Conservation (phyloP, 1,140 invertebrate species). For the Antheraea mylitta region DNA sequence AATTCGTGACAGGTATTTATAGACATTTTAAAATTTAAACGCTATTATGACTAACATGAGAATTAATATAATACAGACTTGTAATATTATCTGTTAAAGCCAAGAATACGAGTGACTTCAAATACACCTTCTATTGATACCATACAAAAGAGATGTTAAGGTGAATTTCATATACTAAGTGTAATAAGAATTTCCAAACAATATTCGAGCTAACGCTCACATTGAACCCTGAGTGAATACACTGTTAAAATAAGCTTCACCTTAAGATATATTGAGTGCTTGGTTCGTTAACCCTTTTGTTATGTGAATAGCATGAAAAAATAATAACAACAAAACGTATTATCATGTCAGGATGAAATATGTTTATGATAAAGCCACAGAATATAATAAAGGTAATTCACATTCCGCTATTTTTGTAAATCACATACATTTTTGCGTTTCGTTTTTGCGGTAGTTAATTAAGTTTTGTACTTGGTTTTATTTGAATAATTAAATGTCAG, state of each 20-base stretch:
- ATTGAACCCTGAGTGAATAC: slow-evolving; percentile 7
- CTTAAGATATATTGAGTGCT: slow-evolving; percentile 4
- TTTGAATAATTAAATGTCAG: not conserved
- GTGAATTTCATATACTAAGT: not conserved
- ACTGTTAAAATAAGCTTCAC: not conserved
- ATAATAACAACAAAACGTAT: not conserved
- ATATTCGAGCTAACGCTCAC: not conserved
- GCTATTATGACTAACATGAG: too few relatives aligned
- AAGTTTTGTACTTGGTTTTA: not conserved
- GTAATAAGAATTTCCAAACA: not conserved
- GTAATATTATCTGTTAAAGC: too few relatives aligned
- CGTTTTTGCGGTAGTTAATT: not conserved
- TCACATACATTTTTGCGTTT: not conserved
- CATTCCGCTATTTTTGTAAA: not conserved
- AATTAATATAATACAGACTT: too few relatives aligned
- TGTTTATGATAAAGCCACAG: not conserved
- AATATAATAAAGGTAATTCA: not conserved
- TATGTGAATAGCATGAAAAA: slow-evolving; percentile 3
- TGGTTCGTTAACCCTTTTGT: slow-evolving; percentile 13
- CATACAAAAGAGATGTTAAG: not conserved
- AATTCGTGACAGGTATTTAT: too few relatives aligned
- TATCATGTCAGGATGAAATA: not conserved
- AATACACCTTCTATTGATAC: not conserved
- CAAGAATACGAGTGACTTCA: not conserved
- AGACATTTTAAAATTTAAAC: too few relatives aligned